Base-by-base conservation (phyloP, 2,797 vertebrate species). In the Nothura maculosa region DNA sequence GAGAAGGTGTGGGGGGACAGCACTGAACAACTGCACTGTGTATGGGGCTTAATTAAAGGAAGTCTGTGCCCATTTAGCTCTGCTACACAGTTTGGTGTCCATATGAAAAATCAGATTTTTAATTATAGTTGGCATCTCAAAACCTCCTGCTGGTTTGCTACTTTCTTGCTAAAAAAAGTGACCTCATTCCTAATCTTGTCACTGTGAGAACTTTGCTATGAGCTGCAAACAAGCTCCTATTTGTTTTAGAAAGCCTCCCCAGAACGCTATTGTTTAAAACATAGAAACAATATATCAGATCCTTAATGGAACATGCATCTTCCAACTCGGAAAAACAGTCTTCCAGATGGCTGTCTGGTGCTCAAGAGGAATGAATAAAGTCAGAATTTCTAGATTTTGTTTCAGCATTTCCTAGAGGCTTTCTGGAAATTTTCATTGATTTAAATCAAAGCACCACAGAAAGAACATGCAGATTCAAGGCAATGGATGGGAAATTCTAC, bases 21-120 rank as follows among this genome's bases (percentile, higher is more conserved):
- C 57, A 88, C 92, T 79, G 93, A 89, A 57, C 79, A 87, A 83
- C 60, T 79, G 87, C 94, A 70, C 70, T 89, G 85, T 93, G 75
- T 40, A 70, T 3, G 18, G 61, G 68, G 55, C 67, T 89, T 93
- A 87, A 94, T 95, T 95, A 92, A 81, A 73, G 82, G 36, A 83
- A 92, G 45, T 73, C 58, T 92, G 58, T 27, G 42, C 32, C 36
- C 57, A 34, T 83, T 83, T 47, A 67, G 42, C 55, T 62, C 74
- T 47, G 45, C 73, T 74, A 42, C 18, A 12, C 30, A 78, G 80
- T 55, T 91, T 82, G 55, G 73, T 76, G 43, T 73, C 42, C n/a
- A 79, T 87, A 95, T 68, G 88, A 95, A 93, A 93, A 92, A 94
- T 78, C 83, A 52, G 86, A 87, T 93, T 92, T 90, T 93, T 94